Base-by-base conservation (phyloP, 2,113 vertebrate species). In the Eptesicus fuscus region DNA sequence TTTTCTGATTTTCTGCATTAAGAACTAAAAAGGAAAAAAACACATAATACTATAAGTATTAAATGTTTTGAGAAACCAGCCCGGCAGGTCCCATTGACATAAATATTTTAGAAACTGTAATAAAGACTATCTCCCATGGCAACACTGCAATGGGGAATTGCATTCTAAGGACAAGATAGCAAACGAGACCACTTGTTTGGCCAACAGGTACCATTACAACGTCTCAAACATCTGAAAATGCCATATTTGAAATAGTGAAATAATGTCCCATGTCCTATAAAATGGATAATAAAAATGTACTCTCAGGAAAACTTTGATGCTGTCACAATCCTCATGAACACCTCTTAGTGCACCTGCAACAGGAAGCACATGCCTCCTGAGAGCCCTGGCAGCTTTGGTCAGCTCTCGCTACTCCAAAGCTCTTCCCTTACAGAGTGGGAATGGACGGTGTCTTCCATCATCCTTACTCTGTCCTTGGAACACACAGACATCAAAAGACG, bases 21-120 rank as follows among this genome's bases (percentile, higher is more conserved):
- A 97, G 96, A 96, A 96, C 98, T 98, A 95, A 91, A 90, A 95
- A 91, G 85, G 63, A 67, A 12, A 88, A 42, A 85, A 87, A 86
- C 9, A 88, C 5, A 42, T 1, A 83, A 28, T 51, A 76, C 84
- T 87, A 28, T 71, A 51, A 51, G 9, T 86, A 82, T 85, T 95
- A 90, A 93, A 79, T 37, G 63, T 61, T 61, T 83, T 77, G 32
- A 80, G 40, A 51, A 95, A 85, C 12, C 23, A 85, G 23, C 71
- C n/a, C 30, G 7, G 16, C 40, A 93, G 17, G n/a, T 37, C n/a
- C 70, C 23, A 32, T 16, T 91, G 7, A 37, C 49, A 8, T 32
- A 6, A 61, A 4, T 65, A 59, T 61, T 23, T 56, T 56, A 70
- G 18, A 67, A 70, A 63, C 4, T 28, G 25, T 51, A 77, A 88